Base-by-base conservation (phyloP, 1,140 invertebrate genomes). In the Sminthurides bifidus region DNA sequence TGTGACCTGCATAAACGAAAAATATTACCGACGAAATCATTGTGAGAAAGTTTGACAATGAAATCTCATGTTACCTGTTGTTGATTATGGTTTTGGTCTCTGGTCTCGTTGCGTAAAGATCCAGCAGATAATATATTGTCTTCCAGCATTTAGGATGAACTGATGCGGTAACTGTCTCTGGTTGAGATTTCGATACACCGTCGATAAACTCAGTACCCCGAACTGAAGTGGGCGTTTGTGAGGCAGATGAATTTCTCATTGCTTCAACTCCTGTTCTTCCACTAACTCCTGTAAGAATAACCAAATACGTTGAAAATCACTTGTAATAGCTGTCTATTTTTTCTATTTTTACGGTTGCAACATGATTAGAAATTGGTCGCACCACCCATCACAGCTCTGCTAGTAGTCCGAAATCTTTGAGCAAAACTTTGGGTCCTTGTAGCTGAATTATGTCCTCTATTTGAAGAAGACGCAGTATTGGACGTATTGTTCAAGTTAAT, bases 51-150 rank as follows among this genome's bases (percentile, higher is more conserved):
- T 27, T 19, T 27, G 19, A 21, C 17, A 24, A 27, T 12, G 17
- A 27, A 24, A 33, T 14, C 24, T 35, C 19, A 26, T 33, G 5
- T 35, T 30, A 48, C 49, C 55, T 49, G 38, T 40, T 71, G 60
- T 79, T 77, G 17, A 75, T 78, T 14, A 95, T 84, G 0, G 89
- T 94, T 71, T 94, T 93, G 0, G 87, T 87, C 67, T 94, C 91
- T 0, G 92, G 90, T 79, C 90, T 87, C 17, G 86, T 91, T 2
- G 90, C 88, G 68, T 97, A 95, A 21, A 95, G 72, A 66, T 95
- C 89, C 31, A 97, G 71, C 17, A 96, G 75, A 70, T 91, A 83
- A 68, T 92, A 94, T 59, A 97, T 83, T 5, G 88, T 95, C 68
- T 87, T 84, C 92, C 92, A 97, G 68, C 92, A 97, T 61, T 83